Evolutionary conservation across 2,888 invertebrate species (phyloP), one percentile per base, ranked within the genome.

Genomic region (Timandra comae): DNA sequence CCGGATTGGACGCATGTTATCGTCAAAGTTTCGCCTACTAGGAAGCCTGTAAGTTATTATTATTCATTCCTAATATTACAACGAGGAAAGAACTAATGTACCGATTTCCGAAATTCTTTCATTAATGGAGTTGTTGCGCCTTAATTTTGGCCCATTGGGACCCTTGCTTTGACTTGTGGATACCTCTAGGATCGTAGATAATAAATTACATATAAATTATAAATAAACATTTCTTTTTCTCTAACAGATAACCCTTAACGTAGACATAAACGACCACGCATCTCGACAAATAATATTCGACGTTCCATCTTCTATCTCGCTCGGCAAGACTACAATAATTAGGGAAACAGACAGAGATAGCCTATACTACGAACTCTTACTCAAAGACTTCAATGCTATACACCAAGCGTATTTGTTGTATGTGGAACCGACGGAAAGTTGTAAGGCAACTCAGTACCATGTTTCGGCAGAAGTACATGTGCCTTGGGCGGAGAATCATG

Each of bases 1-100:
- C 79, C 85, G 0, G 75, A 85, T 16, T 90, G 90, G 84, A 89
- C 93, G 0, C 94, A 95, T 63, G 78, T 95, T 3, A 65, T 94
- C 6, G 79, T 95, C 12, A 89, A 88, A 63, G 87, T 93, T 12
- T 86, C 89, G 12, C 89, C 91, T 6, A 88, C 88, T 7, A 81
- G 73, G 47, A 89, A 89, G 68, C 86, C 88, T 57, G 89, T 89
- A 77, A 67, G 80, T 75, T n/a, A n/a, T n/a, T n/a, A n/a, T n/a
- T n/a, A n/a, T n/a, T n/a, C n/a, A n/a, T n/a, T n/a, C n/a, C n/a
- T n/a, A n/a, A n/a, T n/a, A n/a, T n/a, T n/a, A n/a, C n/a, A n/a
- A n/a, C n/a, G n/a, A n/a, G n/a, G n/a, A n/a, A n/a, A n/a, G n/a
- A n/a, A n/a, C n/a, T n/a, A n/a, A n/a, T n/a, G n/a, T n/a, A n/a